These are phyloP conservation scores for Latheticus oryzae DNA, from an alignment of 2,888 invertebrate species.

Conservation along the genomic window DNA sequence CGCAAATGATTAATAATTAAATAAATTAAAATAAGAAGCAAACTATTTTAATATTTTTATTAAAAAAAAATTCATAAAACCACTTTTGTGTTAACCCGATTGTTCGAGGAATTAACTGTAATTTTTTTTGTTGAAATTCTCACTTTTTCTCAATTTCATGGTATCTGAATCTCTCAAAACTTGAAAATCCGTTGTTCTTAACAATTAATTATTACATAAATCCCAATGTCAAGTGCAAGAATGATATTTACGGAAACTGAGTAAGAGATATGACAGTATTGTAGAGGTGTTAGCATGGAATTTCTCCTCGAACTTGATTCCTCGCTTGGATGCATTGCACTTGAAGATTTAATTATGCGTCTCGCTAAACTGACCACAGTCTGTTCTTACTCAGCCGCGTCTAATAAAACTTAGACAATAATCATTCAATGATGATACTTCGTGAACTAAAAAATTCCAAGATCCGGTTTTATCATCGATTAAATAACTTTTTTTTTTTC, in stretches of 20 bases:
- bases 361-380: slow-evolving; percentile 43
- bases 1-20: too few species aligned
- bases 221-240: slow-evolving; percentile 45
- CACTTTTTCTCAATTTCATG: too few species aligned
- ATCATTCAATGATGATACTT: slow-evolving; percentile 28
- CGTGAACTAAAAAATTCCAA: slow-evolving; percentile 23
- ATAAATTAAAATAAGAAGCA: too few species aligned
- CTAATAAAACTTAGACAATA: slow-evolving; percentile 28
- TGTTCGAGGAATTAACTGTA: too few species aligned
- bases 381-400: slow-evolving; percentile 38
- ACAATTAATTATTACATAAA: slow-evolving; percentile 26
- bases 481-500: too few species aligned
- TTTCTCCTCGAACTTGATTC: slow-evolving; percentile 60
- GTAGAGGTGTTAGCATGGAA: slow-evolving; percentile 48
- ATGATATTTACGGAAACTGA: slow-evolving; percentile 53
- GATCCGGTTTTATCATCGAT: too few species aligned
- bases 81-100: too few species aligned
- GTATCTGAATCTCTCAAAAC: too few species aligned
- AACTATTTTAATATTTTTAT: too few species aligned
- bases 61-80: too few species aligned
- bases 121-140: too few species aligned
- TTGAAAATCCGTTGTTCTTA: slow-evolving; percentile 1
- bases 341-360: slow-evolving; percentile 54
- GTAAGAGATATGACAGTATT: slow-evolving; percentile 35
- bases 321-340: slow-evolving; percentile 57